These are phyloP conservation scores for Psittacus erithacus DNA, from an alignment of 2,113 vertebrate genomes.

Conservation along the genomic window DNA sequence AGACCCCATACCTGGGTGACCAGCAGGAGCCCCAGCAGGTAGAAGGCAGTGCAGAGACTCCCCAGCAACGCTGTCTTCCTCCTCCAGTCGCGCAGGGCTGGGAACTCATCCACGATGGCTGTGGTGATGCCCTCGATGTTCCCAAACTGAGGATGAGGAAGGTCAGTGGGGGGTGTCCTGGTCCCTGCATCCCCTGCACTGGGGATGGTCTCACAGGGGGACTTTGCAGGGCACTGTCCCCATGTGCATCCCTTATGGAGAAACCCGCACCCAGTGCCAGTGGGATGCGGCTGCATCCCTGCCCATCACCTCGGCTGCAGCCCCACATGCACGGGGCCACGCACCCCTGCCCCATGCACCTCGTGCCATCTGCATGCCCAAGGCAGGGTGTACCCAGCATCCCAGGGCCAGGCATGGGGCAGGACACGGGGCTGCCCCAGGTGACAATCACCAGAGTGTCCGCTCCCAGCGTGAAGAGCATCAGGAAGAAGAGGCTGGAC, in stretches of 20 bases:
- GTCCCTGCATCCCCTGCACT: not conserved
- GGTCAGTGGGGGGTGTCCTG: not conserved
- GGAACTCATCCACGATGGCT: conserved; percentile 87
- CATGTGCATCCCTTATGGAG: not conserved
- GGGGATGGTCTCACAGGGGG: not conserved
- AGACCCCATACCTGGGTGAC: conserved; percentile 79
- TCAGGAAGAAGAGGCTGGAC: conserved; percentile 94
- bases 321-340: not conserved
- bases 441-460: conserved; percentile 75
- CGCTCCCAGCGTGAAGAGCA: conserved; percentile 88
- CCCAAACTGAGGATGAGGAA: conserved; percentile 76
- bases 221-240: not conserved
- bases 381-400: not conserved
- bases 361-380: rapidly evolving
- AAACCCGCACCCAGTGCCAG: not conserved
- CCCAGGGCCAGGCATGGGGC: not conserved
- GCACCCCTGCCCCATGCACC: rapidly evolving
- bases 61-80: conserved; percentile 74
- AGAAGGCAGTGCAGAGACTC: conserved; percentile 81
- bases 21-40: conserved; percentile 87
- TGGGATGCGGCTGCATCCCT: not conserved
- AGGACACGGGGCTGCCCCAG: not conserved
- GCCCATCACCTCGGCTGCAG: not conserved
- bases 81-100: conserved; percentile 78
- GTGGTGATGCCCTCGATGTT: conserved; percentile 87